These are phyloP conservation scores for Halictus ligatus DNA, from an alignment of 2,888 invertebrate species.

Conservation along the genomic window DNA sequence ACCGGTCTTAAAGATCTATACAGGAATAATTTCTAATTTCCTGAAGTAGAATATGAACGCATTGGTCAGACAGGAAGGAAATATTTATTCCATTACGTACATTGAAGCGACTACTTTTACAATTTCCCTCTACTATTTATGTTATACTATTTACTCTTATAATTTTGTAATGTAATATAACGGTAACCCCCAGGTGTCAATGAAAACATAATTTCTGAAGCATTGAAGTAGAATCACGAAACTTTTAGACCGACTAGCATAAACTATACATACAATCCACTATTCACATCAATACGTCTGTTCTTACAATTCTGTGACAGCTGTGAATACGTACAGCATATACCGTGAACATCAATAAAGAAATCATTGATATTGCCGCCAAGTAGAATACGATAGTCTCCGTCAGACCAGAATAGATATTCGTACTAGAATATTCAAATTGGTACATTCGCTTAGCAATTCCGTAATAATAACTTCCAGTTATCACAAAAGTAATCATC, in stretches of 20 bases:
- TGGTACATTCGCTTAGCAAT: too few species aligned
- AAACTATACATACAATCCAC: background rate
- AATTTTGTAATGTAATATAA: too few species aligned
- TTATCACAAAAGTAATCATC: background rate
- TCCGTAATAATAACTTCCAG: background rate
- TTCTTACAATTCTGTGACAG: background rate
- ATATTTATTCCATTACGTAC: too few species aligned
- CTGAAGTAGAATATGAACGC: too few species aligned
- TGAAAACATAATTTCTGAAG: too few species aligned
- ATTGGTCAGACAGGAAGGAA: too few species aligned
- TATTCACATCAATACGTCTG: background rate
- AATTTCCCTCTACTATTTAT: too few species aligned
- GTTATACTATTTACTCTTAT: too few species aligned
- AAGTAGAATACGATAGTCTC: background rate
- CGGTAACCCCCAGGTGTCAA: too few species aligned
- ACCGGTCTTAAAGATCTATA: too few species aligned
- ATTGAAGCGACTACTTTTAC: too few species aligned
- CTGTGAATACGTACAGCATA: background rate
- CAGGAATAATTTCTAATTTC: too few species aligned
- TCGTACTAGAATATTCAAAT: background rate
- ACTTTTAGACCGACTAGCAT: background rate
- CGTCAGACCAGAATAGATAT: background rate
- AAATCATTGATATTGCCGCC: background rate
- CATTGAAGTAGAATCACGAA: background rate
- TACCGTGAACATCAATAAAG: background rate